Conservation (phyloP, 1,140 invertebrate species). For the Sminthurides bifidus region DNA sequence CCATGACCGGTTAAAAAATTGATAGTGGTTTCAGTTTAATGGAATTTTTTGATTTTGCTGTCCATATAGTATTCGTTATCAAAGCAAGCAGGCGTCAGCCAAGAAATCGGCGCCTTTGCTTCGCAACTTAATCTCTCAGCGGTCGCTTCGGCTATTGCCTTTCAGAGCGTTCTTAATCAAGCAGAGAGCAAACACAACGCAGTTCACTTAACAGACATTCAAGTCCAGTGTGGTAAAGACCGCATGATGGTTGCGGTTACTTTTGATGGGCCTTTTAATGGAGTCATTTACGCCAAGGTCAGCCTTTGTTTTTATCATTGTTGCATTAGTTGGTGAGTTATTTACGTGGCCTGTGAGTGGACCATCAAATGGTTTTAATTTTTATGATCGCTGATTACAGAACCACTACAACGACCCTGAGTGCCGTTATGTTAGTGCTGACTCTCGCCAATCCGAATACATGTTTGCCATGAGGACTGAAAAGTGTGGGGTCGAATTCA, state of each 20-base stretch:
- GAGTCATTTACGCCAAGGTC: conserved; percentile 68
- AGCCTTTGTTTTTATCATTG: conserved; percentile 2
- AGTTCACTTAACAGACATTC: too few relatives aligned
- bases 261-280: conserved; percentile 62
- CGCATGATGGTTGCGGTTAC: conserved; percentile 70
- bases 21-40: too few relatives aligned
- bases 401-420: conserved; percentile 56
- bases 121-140: too few relatives aligned
- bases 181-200: too few relatives aligned
- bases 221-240: conserved; percentile 64
- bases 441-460: conserved; percentile 54
- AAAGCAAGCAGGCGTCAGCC: too few relatives aligned
- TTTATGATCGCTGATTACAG: conserved; percentile 32
- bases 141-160: too few relatives aligned
- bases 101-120: too few relatives aligned
- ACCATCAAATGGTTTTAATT: background rate
- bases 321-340: background rate
- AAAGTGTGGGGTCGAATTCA: conserved; percentile 65
- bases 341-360: background rate
- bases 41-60: too few relatives aligned
- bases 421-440: conserved; percentile 59
- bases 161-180: too few relatives aligned
- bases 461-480: conserved; percentile 63
- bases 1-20: too few relatives aligned
- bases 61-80: too few relatives aligned